Evolutionary conservation across 2,888 invertebrate genomes (phyloP).

Genomic region (Oeneis ivallda): DNA sequence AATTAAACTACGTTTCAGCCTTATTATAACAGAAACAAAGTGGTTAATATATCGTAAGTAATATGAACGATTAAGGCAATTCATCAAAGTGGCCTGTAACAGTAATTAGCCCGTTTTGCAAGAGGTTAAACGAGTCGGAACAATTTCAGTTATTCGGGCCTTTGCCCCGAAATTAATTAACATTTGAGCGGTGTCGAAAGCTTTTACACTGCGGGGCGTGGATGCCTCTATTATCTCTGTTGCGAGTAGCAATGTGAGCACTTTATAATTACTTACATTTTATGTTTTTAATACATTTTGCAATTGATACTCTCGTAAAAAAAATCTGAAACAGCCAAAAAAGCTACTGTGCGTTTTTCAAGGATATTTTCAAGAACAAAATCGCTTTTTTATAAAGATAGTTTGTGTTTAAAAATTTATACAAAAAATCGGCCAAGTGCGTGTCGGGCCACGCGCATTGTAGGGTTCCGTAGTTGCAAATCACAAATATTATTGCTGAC

Average conservation of each 20-base stretch:
- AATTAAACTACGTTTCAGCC: background rate
- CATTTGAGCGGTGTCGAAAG: conserved; percentile 33
- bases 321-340: background rate
- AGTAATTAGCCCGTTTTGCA: conserved; percentile 48
- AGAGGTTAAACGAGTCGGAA: conserved; percentile 54
- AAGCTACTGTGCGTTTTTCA: background rate
- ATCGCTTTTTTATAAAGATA: too few species aligned
- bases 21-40: conserved; percentile 31
- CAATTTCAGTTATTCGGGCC: conserved; percentile 44
- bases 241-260: conserved; percentile 12
- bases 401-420: too few species aligned
- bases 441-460: too few species aligned
- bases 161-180: conserved; percentile 55
- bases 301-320: background rate
- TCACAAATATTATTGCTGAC: too few species aligned
- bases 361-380: background rate
- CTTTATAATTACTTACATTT: conserved; percentile 11
- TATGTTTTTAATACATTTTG: background rate
- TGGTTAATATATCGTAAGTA: conserved; percentile 25
- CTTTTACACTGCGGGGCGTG: conserved; percentile 33
- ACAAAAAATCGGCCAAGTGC: too few species aligned
- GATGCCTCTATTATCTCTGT: conserved; percentile 23
- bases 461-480: too few species aligned
- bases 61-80: conserved; percentile 42
- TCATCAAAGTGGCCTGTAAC: conserved; percentile 51